Evolutionary conservation across 1,140 invertebrate genomes (phyloP), one percentile per base, ranked within the genome.

Genomic region (Antheraea pernyi): DNA sequence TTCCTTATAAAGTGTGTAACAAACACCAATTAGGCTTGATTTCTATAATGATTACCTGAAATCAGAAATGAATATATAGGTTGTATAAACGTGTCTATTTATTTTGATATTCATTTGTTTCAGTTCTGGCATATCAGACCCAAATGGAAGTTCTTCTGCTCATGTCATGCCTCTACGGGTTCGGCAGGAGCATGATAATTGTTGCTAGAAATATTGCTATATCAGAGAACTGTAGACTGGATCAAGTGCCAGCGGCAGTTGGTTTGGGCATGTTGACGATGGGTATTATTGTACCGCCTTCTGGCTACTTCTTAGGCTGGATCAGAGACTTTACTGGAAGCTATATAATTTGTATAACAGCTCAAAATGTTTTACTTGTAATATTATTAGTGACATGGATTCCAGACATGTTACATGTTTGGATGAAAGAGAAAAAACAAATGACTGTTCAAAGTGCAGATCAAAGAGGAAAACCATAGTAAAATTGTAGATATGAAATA

Each of bases 221-320:
- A 53, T 94, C 96, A 0, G 95, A 96, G 73, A 93, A 95, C 74
- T 95, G 94, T 72, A 91, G 91, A 1, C 77, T 93, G 71, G 87
- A 91, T 7, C 89, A 92, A 69, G 88, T 96, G 18, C 95, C 96
- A 0, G 94, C 95, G 18, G 96, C 95, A 0, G 91, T 96, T 37
- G 96, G 96, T 16, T 88, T 96, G 1, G 95, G 94, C 67, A 96
- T 96, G 96, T 93, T 96, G 19, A 93, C 93, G 2, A 97, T 96
- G 87, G 95, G 95, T 19, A 80, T 96, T 0, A 93, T 95, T 30
- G 94, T 96, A 0, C 93, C 95, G 0, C 93, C 92, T 0, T 80
- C 96, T 16, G 95, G 96, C 18, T 95, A 95, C 73, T 80, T 96
- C 68, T 87, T 96, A 16, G 96, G 96, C 46, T 95, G 94, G 91